Evolutionary conservation across 2,113 vertebrate species (phyloP).

Genomic region (Python bivittatus): DNA sequence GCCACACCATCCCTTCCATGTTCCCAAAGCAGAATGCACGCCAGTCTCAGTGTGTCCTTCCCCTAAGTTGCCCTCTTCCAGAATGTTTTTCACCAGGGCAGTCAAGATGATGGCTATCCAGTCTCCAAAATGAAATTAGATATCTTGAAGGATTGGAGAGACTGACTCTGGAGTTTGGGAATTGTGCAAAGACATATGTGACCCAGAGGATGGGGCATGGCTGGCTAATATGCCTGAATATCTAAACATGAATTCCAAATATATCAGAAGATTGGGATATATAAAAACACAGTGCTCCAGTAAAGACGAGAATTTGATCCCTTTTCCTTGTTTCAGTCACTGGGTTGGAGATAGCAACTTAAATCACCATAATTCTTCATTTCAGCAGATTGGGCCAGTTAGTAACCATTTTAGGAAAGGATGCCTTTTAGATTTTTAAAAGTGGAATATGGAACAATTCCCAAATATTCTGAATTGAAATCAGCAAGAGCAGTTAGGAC

Average conservation of each 20-base stretch:
- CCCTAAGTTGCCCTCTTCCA: neutral
- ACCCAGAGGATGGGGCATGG: too few relatives aligned
- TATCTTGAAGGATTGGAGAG: too few relatives aligned
- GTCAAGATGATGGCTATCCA: neutral
- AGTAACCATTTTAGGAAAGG: neutral
- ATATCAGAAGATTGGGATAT: too few relatives aligned
- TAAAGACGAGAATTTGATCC: too few relatives aligned
- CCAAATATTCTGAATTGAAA: neutral
- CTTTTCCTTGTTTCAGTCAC: too few relatives aligned
- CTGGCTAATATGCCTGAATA: too few relatives aligned
- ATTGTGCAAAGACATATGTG: too few relatives aligned
- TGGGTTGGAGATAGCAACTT: too few relatives aligned
- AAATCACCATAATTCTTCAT: too few relatives aligned
- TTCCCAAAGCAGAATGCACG: neutral
- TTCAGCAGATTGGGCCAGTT: neutral
- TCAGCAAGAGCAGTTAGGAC: neutral
- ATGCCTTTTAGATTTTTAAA: neutral
- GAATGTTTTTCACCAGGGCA: neutral
- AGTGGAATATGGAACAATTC: neutral
- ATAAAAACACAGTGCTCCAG: too few relatives aligned
- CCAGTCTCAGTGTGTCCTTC: neutral
- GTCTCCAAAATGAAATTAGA: neutral
- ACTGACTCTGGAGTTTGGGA: too few relatives aligned
- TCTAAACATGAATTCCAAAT: too few relatives aligned
- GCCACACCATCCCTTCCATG: neutral